Conservation (phyloP, 2,113 vertebrate species). For the Phyllostomus discolor region DNA sequence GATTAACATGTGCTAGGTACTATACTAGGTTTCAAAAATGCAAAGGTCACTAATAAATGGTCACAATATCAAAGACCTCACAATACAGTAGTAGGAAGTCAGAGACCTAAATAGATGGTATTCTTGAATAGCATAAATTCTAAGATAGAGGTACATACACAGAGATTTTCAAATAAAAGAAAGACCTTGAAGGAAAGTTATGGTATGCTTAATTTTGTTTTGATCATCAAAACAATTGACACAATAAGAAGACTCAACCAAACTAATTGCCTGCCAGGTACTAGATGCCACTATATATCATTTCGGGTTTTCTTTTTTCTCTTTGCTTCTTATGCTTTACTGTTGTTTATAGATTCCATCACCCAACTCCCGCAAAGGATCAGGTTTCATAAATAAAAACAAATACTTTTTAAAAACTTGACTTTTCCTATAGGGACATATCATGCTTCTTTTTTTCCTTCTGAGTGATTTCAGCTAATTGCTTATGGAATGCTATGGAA, state of each 20-base stretch:
- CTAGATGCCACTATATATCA: background rate
- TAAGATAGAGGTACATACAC: background rate
- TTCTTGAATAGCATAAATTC: background rate
- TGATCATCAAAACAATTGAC: background rate
- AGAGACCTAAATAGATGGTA: background rate
- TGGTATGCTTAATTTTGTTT: background rate
- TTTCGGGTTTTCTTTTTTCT: background rate
- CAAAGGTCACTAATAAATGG: background rate
- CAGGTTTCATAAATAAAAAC: background rate
- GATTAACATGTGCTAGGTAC: background rate
- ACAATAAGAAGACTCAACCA: background rate
- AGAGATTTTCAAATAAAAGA: background rate
- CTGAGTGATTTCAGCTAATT: background rate
- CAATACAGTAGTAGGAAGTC: background rate
- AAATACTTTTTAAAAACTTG: background rate
- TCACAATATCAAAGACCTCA: background rate
- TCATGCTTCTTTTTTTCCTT: background rate
- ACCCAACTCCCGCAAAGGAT: background rate
- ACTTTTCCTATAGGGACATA: background rate
- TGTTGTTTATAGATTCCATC: background rate
- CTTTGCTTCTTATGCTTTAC: background rate
- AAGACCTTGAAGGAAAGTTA: background rate
- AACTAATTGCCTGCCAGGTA: background rate
- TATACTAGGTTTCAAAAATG: background rate
- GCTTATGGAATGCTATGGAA: background rate